Conservation (phyloP, 2,888 invertebrate species). For the Hesperia comma region DNA sequence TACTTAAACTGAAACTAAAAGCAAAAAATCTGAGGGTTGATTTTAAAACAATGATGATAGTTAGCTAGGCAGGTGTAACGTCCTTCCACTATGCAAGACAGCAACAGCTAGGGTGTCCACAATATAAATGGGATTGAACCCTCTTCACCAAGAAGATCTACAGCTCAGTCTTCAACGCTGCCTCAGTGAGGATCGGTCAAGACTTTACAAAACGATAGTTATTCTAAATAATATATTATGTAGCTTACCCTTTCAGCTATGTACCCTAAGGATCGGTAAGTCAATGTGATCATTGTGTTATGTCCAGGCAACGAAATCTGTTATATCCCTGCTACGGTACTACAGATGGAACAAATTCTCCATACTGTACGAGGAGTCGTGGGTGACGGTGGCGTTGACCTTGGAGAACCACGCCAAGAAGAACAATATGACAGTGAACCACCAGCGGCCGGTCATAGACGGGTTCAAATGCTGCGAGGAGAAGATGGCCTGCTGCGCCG, state of each 20-base stretch:
- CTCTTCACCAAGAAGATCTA: too few species aligned
- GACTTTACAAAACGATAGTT: too few species aligned
- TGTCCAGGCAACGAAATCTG: slow-evolving; percentile 94
- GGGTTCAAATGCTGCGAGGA: slow-evolving; percentile 91
- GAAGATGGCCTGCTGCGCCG: slow-evolving; percentile 89
- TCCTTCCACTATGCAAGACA: too few species aligned
- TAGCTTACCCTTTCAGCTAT: too few species aligned
- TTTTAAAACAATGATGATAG: too few species aligned
- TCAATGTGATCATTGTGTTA: slow-evolving; percentile 1
- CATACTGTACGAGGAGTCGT: slow-evolving; percentile 92
- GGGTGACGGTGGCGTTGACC: slow-evolving; percentile 92
- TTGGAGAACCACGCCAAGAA: slow-evolving; percentile 89
- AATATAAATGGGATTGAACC: neutral
- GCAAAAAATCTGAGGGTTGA: too few species aligned
- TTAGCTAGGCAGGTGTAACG: too few species aligned
- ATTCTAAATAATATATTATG: neutral
- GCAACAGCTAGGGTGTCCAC: too few species aligned
- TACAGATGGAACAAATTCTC: slow-evolving; percentile 98
- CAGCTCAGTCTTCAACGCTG: too few species aligned
- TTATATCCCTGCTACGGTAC: slow-evolving; percentile 94
- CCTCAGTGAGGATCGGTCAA: too few species aligned
- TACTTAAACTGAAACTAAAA: too few species aligned
- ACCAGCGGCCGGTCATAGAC: slow-evolving; percentile 88
- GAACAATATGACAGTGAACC: slow-evolving; percentile 93
- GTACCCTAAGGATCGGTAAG: neutral